A percentile compares a stretch with the other conserved stretches of the same genome.
phyloP scores from a whole-genome alignment of 1,140 invertebrate species.

The Drosophila tsacasi region DNA sequence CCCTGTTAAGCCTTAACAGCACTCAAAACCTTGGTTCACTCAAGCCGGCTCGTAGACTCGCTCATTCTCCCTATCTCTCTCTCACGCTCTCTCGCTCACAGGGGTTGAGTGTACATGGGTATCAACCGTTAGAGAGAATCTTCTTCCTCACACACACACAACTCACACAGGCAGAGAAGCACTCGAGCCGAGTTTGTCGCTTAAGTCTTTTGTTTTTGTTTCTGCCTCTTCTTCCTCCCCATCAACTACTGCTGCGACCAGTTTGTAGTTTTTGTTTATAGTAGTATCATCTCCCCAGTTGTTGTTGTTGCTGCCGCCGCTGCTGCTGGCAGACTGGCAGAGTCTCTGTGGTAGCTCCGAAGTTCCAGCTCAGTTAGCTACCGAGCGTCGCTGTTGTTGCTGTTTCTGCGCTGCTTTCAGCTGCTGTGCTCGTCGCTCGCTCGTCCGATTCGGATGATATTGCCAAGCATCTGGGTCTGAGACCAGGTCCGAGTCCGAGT shows the following conservation, averaged over 20 bases:
- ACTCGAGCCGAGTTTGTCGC: constrained; percentile 51
- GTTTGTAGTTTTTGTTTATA: constrained; percentile 81
- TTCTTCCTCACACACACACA: constrained; percentile 47
- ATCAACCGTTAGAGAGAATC: constrained; percentile 77
- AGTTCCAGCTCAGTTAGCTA: constrained; percentile 41
- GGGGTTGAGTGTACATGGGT: constrained; percentile 43
- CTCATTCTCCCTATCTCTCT: constrained; percentile 1
- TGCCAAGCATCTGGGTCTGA: constrained; percentile 55
- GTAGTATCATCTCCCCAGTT: constrained; percentile 58
- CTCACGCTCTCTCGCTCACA: constrained; percentile 10
- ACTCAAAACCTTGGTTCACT: constrained; percentile 51
- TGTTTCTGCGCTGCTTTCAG: constrained; percentile 31
- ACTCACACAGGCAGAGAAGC: background rate
- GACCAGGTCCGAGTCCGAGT: background rate
- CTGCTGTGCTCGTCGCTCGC: constrained; percentile 49
- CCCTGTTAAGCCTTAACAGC: constrained; percentile 53
- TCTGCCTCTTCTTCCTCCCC: constrained; percentile 30
- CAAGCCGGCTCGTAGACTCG: constrained; percentile 22
- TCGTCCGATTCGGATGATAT: constrained; percentile 59
- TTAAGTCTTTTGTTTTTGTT: constrained; percentile 68
- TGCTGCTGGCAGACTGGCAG: constrained; percentile 29
- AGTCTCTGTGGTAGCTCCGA: constrained; percentile 43
- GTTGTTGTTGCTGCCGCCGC: constrained; percentile 32
- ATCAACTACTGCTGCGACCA: constrained; percentile 50
- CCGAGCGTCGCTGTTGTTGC: constrained; percentile 36